Conservation (phyloP, 2,113 vertebrate species). For the Saiga tatarica region DNA sequence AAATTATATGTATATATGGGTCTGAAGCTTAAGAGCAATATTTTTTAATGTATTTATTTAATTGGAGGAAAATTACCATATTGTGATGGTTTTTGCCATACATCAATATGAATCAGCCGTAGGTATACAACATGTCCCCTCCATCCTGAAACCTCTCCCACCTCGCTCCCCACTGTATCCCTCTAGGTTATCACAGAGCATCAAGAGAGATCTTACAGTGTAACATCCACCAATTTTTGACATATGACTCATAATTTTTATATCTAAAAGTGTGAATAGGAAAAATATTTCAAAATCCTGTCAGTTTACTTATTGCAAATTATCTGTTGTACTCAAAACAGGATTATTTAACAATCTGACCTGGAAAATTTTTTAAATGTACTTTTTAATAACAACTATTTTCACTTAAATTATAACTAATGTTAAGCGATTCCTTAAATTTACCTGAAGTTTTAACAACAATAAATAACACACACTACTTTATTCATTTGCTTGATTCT, state of each 20-base stretch:
- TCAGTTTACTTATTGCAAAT: neutral
- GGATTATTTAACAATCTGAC: neutral
- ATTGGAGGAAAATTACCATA: neutral
- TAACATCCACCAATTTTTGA: neutral
- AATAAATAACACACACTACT: neutral
- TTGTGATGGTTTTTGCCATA: neutral
- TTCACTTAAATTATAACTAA: neutral
- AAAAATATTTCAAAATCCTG: neutral
- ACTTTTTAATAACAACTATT: neutral
- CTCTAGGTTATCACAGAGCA: neutral
- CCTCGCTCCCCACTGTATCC: rapidly evolving
- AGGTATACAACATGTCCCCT: neutral
- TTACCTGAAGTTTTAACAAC: neutral
- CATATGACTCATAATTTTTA: neutral
- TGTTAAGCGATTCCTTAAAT: neutral
- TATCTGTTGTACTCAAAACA: neutral
- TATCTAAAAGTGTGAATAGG: neutral
- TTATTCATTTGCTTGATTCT: neutral
- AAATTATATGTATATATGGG: too few species aligned
- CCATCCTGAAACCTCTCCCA: neutral
- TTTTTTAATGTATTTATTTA: neutral
- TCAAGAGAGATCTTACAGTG: neutral
- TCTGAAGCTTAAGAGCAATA: neutral
- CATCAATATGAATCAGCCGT: neutral
- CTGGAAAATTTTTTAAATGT: neutral